phyloP scores from a whole-genome alignment of 2,888 invertebrate species.

The Dryococelus australis region DNA sequence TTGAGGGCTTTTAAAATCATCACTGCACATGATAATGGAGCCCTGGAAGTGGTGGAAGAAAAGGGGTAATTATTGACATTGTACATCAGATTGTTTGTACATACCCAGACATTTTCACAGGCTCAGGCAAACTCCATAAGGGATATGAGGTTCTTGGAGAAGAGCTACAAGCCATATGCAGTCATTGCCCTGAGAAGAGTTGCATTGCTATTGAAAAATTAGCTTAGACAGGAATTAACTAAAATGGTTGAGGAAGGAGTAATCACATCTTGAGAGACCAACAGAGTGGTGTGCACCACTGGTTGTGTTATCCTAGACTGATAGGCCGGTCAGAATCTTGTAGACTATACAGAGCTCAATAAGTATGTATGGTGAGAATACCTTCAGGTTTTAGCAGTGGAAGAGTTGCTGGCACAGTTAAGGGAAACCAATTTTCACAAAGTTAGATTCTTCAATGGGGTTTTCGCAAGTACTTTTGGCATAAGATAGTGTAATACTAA shows the following conservation, averaged over 20 bases:
- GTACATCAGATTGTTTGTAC: no score
- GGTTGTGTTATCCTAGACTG: conserved; percentile 46
- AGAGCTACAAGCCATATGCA: background rate
- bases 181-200: background rate
- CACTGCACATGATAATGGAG: no score
- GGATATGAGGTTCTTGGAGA: background rate
- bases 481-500: no score
- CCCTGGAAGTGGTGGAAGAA: no score
- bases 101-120: background rate
- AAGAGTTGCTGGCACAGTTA: background rate
- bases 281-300: no score
- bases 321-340: conserved; percentile 48
- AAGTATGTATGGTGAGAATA: background rate
- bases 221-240: conserved; percentile 52
- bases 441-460: background rate
- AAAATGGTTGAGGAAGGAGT: conserved; percentile 49
- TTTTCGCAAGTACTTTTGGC: no score
- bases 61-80: no score
- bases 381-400: background rate
- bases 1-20: no score
- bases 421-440: background rate
- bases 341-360: conserved; percentile 36
- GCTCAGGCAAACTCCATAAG: no score
- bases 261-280: conserved; percentile 49
- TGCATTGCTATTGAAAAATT: conserved; percentile 26